Base-by-base conservation (phyloP, 2,888 invertebrate species). In the Copidosoma aretas region DNA sequence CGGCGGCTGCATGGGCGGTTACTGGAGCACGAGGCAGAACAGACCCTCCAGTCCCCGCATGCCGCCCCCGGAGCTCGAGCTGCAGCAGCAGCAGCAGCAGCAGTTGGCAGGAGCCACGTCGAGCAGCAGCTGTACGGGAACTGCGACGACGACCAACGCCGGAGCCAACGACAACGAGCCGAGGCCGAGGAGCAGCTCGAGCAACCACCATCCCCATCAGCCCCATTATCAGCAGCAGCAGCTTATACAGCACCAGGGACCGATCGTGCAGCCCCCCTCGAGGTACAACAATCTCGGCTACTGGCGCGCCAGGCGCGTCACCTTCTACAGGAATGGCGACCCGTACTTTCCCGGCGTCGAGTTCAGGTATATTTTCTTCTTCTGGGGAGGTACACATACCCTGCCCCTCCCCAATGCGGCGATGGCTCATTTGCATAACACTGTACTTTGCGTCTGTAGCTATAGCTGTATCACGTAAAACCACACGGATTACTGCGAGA, bases 311-410 rank as follows among this genome's bases (percentile, higher is more conserved):
- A 87, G 94, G 69, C 87, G 94, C 62, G 93, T 96, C 68, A 91
- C 93, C 1, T 96, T 97, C 84, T 97, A 93, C 85, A 91, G 94
- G 81, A 97, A 97, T 87, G 97, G 97, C 3, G 96, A 97, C 81
- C 93, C 94, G 0, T 94, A 94, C 81, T 95, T 93, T 80, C 94
- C 93, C 19, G 95, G 96, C 0, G 90, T 95, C 49, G 95, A 94
- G 83, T 91, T 93, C 81, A 88, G 93, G 76, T 84, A 64, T 72
- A 71, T 72, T 25, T n/a, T n/a, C n/a, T n/a, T n/a, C n/a, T n/a
- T n/a, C 10, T 17, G 12, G n/a, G 1, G 24, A 21, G 14, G n/a
- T 43, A 8, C 21, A 25, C 41, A n/a, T 0, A 5, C 22, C 39
- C 17, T 5, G 19, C 10, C 10, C 32, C 25, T 10, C 32, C n/a